Conservation (phyloP, 2,888 invertebrate genomes). For the Spodoptera exigua region DNA sequence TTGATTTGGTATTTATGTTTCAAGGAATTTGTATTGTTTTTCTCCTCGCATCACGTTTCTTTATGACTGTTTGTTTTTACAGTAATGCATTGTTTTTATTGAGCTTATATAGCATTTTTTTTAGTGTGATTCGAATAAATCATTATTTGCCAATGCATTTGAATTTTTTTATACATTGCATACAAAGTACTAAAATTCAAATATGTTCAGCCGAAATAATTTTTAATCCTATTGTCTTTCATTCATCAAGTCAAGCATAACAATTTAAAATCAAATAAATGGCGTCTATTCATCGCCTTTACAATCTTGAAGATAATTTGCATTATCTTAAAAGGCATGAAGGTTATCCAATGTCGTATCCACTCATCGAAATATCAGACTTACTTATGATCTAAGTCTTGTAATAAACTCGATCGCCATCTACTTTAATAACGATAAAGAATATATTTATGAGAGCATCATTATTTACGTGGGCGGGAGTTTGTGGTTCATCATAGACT, state of each 20-base stretch:
- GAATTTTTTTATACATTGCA: no score
- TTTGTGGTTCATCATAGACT: constrained; percentile 31
- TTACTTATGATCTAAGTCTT: constrained; percentile 29
- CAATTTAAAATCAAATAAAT: constrained; percentile 28
- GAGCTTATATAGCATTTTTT: no score
- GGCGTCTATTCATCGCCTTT: constrained; percentile 5
- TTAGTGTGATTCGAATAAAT: no score
- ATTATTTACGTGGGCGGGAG: constrained; percentile 34
- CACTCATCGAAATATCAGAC: constrained; percentile 24
- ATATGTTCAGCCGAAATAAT: no score
- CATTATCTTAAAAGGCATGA: constrained; percentile 20
- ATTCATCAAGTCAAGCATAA: background rate
- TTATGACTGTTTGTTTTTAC: background rate
- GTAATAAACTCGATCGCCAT: constrained; percentile 39
- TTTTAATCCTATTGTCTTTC: background rate
- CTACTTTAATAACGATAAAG: constrained; percentile 41
- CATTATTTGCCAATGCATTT: no score
- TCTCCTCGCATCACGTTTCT: background rate
- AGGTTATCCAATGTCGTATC: constrained; percentile 39
- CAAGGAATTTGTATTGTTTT: background rate
- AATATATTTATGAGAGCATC: constrained; percentile 46
- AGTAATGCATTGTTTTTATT: background rate
- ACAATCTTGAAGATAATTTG: constrained; percentile 23
- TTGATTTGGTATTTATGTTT: background rate
- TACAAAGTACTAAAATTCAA: no score